Conservation (phyloP, 1,140 invertebrate genomes). For the Mylabris phalerata region DNA sequence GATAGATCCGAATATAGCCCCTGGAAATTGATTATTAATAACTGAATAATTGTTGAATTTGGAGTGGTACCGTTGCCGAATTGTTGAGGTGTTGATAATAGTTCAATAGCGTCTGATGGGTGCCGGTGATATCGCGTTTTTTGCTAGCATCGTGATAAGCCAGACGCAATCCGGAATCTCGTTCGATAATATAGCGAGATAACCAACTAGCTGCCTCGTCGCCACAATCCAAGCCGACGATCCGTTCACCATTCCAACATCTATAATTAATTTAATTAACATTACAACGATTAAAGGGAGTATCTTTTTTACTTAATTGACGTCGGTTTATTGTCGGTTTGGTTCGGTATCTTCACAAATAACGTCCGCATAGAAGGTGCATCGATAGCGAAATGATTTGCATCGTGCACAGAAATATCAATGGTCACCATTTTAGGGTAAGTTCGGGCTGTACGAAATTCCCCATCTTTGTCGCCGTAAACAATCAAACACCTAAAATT, state of each 20-base stretch:
- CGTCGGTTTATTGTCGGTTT: conserved; percentile 10
- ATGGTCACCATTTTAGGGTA: conserved; percentile 38
- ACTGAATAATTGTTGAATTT: no score
- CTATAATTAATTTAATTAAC: background rate
- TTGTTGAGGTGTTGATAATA: conserved; percentile 29
- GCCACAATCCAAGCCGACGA: conserved; percentile 54
- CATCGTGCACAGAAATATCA: conserved; percentile 34
- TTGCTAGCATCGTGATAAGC: conserved; percentile 49
- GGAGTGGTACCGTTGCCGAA: conserved; percentile 9
- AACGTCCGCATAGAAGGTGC: conserved; percentile 37
- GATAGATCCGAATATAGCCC: conserved; percentile 33
- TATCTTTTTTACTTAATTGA: conserved; percentile 22
- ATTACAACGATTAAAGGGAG: background rate
- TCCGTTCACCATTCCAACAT: conserved; percentile 30
- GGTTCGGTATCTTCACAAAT: conserved; percentile 34
- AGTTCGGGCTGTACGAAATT: conserved; percentile 33
- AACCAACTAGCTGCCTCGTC: conserved; percentile 55
- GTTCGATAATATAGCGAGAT: conserved; percentile 50
- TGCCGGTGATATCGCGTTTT: conserved; percentile 27
- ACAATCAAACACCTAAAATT: conserved; percentile 34
- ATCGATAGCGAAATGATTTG: conserved; percentile 33
- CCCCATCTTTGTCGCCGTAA: conserved; percentile 32
- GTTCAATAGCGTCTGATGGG: conserved; percentile 24
- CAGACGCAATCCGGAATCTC: conserved; percentile 49
- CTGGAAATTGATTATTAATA: no score